Evolutionary conservation across 2,888 invertebrate genomes (phyloP).

Genomic region (Caenorhabditis drosophilae): DNA sequence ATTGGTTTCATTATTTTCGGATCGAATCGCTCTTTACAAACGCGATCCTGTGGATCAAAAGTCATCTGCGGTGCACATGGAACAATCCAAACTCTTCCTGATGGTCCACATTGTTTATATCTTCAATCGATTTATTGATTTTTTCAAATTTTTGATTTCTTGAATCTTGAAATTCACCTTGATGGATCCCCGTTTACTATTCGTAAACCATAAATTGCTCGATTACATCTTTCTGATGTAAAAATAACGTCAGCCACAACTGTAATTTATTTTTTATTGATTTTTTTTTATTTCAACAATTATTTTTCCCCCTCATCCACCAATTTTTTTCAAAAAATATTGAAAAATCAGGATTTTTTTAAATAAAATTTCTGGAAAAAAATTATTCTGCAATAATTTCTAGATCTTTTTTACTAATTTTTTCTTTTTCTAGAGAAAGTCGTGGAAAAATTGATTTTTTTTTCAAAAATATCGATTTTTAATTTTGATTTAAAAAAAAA

Average conservation of each 20-base stretch:
- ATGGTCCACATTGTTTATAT: conserved; percentile 50
- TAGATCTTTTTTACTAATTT: neutral
- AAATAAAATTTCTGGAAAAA: too few species aligned
- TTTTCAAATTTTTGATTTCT: too few species aligned
- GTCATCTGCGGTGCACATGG: conserved; percentile 49
- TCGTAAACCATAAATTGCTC: conserved; percentile 37
- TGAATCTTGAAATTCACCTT: too few species aligned
- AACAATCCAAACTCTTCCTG: conserved; percentile 51
- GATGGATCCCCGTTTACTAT: conserved; percentile 43
- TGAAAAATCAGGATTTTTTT: too few species aligned
- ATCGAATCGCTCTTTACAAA: conserved; percentile 23
- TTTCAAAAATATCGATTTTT: too few species aligned
- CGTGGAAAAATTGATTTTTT: too few species aligned
- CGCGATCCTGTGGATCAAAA: conserved; percentile 49
- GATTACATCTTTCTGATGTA: conserved; percentile 45
- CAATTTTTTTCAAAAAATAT: too few species aligned
- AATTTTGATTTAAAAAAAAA: too few species aligned
- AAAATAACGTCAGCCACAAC: conserved; percentile 44
- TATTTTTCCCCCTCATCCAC: too few species aligned
- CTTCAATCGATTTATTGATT: too few species aligned
- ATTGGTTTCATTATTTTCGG: conserved; percentile 13
- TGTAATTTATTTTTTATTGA: conserved; percentile 13
- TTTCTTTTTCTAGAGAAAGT: too few species aligned
- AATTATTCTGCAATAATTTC: neutral
- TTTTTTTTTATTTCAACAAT: too few species aligned